Percentiles rank a stretch among this genome's conserved stretches.
phyloP scores from a whole-genome alignment of 2,888 invertebrate genomes.

The Pseudolycoriella hygida region DNA sequence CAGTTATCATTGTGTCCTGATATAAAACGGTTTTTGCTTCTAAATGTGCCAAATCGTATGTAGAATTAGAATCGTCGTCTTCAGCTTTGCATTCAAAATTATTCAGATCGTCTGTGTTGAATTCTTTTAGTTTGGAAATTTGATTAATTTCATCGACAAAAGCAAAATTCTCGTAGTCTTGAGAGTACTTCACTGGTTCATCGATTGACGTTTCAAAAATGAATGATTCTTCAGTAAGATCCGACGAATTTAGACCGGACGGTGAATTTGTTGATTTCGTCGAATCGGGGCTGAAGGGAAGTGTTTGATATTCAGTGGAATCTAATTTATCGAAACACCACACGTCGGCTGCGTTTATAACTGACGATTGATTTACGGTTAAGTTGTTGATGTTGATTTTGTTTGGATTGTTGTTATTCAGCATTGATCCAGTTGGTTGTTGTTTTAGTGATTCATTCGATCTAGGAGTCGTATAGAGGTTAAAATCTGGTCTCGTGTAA shows the following conservation, averaged over 20 bases:
- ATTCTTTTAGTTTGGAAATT: background rate
- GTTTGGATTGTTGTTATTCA: background rate
- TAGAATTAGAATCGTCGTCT: background rate
- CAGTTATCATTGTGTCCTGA: constrained; percentile 2
- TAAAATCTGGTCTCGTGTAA: background rate
- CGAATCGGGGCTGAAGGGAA: background rate
- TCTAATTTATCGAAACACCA: background rate
- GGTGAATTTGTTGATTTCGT: background rate
- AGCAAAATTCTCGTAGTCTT: constrained; percentile 1
- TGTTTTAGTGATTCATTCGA: constrained; percentile 1
- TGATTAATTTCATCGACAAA: background rate
- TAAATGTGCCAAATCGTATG: background rate
- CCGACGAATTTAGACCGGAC: background rate
- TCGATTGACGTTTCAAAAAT: background rate
- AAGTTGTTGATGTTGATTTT: background rate
- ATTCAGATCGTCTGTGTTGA: background rate
- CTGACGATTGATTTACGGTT: background rate
- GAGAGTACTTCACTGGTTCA: constrained; percentile 3
- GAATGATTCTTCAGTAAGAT: constrained; percentile 4
- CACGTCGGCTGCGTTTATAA: background rate
- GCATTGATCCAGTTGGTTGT: background rate
- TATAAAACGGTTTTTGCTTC: background rate
- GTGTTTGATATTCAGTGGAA: background rate
- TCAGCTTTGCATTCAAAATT: background rate
- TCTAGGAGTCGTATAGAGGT: background rate